These are phyloP conservation scores for Dicranocentrus wangi DNA, from an alignment of 2,888 invertebrate species.

Conservation along the genomic window DNA sequence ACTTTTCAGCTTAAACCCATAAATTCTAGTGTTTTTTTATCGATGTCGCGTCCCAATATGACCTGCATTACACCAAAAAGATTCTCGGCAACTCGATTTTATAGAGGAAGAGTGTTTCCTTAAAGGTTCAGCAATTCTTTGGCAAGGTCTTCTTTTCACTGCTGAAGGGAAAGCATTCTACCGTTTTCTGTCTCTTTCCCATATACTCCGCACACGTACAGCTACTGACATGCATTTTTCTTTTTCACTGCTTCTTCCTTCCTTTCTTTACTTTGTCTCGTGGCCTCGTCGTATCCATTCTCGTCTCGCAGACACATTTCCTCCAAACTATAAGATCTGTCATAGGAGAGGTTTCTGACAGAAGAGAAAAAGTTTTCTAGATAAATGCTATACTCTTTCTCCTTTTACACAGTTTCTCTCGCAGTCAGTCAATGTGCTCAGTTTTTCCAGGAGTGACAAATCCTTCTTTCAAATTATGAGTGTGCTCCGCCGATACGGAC, in stretches of 20 bases:
- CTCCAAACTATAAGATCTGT: conserved; percentile 18
- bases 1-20: conserved; percentile 51
- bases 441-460: conserved; percentile 30
- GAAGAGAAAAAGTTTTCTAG: conserved; percentile 32
- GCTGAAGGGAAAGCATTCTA: background rate
- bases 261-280: background rate
- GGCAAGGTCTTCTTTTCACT: conserved; percentile 4
- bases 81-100: conserved; percentile 4
- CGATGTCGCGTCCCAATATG: conserved; percentile 45
- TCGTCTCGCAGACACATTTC: background rate
- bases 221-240: conserved; percentile 16
- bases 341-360: conserved; percentile 38
- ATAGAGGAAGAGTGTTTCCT: background rate
- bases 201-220: background rate
- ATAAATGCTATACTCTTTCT: conserved; percentile 26
- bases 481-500: conserved; percentile 58
- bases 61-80: conserved; percentile 55
- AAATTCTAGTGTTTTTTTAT: conserved; percentile 66
- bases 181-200: background rate
- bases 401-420: background rate
- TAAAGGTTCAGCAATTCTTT: conserved; percentile 1
- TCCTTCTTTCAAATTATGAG: conserved; percentile 38
- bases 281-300: too few species aligned
- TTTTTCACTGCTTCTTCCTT: conserved; percentile 16
- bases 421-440: conserved; percentile 13